A percentile compares a stretch with the other conserved stretches of the same genome.
Evolutionary conservation across 1,140 invertebrate genomes (phyloP).

Genomic region (Gryllus bimaculatus): DNA sequence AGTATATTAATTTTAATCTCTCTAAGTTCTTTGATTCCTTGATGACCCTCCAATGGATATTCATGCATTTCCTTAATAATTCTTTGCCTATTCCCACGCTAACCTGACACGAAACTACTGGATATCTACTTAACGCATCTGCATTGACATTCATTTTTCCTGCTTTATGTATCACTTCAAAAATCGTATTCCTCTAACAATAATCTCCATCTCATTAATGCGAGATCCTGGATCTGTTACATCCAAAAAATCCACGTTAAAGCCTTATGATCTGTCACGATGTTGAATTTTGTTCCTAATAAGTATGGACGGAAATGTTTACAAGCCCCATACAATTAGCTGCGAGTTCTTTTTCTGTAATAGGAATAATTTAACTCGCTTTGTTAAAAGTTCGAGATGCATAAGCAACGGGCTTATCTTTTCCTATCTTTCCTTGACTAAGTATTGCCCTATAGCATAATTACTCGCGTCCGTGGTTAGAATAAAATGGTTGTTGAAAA

Average conservation of each 20-base stretch:
- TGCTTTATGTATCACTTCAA: not conserved
- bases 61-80: not conserved
- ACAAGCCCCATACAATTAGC: conserved; percentile 35
- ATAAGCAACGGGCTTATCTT: conserved; percentile 30
- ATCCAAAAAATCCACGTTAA: conserved; percentile 30
- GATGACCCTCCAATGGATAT: conserved; percentile 2
- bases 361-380: conserved; percentile 21
- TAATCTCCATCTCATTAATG: conserved; percentile 30
- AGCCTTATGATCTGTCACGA: conserved; percentile 34
- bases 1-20: not conserved
- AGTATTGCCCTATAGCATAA: conserved; percentile 35
- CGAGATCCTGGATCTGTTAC: conserved; percentile 28
- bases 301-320: conserved; percentile 39
- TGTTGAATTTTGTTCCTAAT: conserved; percentile 30
- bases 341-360: conserved; percentile 33
- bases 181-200: conserved; percentile 7
- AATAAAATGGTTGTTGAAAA: conserved; percentile 36
- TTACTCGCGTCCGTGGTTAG: conserved; percentile 45
- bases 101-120: not conserved
- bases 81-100: not conserved
- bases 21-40: not conserved
- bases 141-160: not conserved
- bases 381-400: conserved; percentile 26
- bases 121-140: conserved; percentile 9
- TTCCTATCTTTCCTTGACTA: conserved; percentile 27